These are phyloP conservation scores for Metalampra italica DNA, from an alignment of 2,888 invertebrate genomes.

Conservation along the genomic window DNA sequence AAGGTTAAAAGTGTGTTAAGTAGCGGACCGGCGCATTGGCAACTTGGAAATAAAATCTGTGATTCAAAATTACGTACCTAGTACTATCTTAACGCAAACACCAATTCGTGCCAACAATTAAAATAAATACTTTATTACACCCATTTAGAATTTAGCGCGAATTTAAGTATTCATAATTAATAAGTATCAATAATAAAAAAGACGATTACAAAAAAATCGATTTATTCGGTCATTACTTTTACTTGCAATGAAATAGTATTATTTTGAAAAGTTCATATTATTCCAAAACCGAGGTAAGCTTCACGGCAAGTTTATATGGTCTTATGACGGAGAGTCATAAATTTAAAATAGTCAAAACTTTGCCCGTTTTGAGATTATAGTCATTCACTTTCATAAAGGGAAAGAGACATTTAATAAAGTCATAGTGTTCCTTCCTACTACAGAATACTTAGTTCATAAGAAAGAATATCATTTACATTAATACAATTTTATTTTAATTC, in stretches of 20 bases:
- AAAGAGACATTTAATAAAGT: no score
- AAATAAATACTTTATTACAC: conserved; percentile 23
- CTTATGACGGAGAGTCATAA: not conserved
- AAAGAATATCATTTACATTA: no score
- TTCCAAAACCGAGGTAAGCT: not conserved
- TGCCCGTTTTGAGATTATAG: no score
- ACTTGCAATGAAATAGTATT: not conserved
- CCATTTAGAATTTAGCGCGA: conserved; percentile 8
- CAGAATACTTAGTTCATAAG: no score
- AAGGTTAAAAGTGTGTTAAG: conserved; percentile 43
- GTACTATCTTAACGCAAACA: conserved; percentile 41
- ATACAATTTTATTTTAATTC: no score
- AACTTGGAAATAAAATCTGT: conserved; percentile 47
- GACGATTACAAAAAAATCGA: not conserved
- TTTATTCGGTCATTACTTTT: conserved; percentile 8
- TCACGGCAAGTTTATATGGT: not conserved
- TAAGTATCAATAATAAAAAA: no score
- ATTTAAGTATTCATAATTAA: no score
- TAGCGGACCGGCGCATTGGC: conserved; percentile 55
- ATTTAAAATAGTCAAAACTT: not conserved
- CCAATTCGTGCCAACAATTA: conserved; percentile 59
- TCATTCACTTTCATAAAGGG: no score
- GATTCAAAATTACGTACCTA: conserved; percentile 45
- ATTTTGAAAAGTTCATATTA: not conserved
- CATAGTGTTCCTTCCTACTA: no score